Conservation (phyloP, 2,888 invertebrate species). For the Drosophila tanythrix region DNA sequence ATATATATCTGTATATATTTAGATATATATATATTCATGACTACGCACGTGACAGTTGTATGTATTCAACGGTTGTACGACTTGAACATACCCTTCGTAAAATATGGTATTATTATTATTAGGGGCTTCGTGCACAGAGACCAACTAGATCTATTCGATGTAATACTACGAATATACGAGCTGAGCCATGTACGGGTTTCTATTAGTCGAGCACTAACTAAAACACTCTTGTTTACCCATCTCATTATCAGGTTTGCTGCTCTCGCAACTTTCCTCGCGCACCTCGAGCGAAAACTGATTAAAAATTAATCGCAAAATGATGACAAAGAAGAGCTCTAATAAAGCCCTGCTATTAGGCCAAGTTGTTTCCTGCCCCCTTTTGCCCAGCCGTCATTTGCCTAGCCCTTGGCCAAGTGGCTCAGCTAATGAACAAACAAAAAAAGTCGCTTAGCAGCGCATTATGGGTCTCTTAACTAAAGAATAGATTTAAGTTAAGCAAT, state of each 20-base stretch:
- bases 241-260: neutral
- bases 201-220: neutral
- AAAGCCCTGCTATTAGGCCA: slow-evolving; percentile 54
- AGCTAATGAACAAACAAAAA: slow-evolving; percentile 60
- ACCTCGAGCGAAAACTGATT: slow-evolving; percentile 28
- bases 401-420: slow-evolving; percentile 54
- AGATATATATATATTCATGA: neutral
- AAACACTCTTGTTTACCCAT: neutral
- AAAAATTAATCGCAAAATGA: slow-evolving; percentile 49
- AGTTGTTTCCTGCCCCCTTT: slow-evolving; percentile 20
- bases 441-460: neutral
- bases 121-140: neutral
- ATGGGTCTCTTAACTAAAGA: neutral
- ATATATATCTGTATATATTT: neutral
- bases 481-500: neutral
- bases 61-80: neutral
- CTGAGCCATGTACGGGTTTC: neutral
- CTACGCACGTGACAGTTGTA: neutral
- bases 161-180: neutral
- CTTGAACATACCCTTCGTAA: neutral
- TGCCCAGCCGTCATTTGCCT: slow-evolving; percentile 53
- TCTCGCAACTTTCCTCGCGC: neutral
- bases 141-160: neutral
- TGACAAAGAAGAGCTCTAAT: slow-evolving; percentile 42
- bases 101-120: neutral